Evolutionary conservation across 2,113 vertebrate species (phyloP).

Genomic region (Cranoglanis bouderius): DNA sequence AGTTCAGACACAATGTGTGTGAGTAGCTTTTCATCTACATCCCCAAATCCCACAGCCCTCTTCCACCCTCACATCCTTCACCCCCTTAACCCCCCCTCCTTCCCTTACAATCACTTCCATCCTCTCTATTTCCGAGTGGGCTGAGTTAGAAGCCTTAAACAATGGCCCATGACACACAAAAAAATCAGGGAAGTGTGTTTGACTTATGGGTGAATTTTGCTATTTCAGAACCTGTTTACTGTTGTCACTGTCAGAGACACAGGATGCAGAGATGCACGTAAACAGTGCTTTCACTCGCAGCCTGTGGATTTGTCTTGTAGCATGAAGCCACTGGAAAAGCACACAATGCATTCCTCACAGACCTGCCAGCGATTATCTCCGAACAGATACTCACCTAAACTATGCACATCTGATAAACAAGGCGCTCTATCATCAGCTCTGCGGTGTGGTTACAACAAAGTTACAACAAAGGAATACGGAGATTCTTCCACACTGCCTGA

Average conservation of each 20-base stretch:
- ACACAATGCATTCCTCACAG: constrained; percentile 33
- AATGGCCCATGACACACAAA: constrained; percentile 34
- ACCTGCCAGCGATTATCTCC: constrained; percentile 34
- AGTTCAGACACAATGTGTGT: constrained; percentile 25
- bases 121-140: not conserved
- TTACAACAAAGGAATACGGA: constrained; percentile 1
- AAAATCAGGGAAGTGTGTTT: constrained; percentile 2
- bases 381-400: constrained; percentile 33
- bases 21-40: constrained; percentile 24
- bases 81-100: constrained; percentile 12
- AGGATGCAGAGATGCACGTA: constrained; percentile 41
- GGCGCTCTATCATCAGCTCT: not conserved
- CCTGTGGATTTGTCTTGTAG: constrained; percentile 6
- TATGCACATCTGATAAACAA: constrained; percentile 44
- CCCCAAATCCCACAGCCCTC: not conserved
- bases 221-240: constrained; percentile 40
- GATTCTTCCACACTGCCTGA: not conserved
- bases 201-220: constrained; percentile 23
- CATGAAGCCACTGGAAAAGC: constrained; percentile 23
- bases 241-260: constrained; percentile 7
- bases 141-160: constrained; percentile 26
- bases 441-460: not conserved
- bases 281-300: constrained; percentile 36
- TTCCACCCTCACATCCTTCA: not conserved
- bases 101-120: constrained; percentile 18